These are phyloP conservation scores for Ormia ochracea DNA, from an alignment of 2,888 invertebrate genomes.

Conservation along the genomic window DNA sequence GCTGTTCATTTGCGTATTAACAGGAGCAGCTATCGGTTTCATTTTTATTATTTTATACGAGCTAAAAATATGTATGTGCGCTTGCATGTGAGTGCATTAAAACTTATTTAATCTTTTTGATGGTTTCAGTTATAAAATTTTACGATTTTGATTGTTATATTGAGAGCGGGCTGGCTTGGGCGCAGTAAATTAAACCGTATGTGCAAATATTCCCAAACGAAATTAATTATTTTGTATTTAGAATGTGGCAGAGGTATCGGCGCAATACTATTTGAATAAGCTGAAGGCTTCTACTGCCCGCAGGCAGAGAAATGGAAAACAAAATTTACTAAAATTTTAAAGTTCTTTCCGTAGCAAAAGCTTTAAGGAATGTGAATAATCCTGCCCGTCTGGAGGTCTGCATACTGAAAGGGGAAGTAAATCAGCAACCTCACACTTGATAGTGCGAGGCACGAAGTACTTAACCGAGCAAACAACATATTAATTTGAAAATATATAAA, in stretches of 20 bases:
- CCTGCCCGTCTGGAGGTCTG: no score
- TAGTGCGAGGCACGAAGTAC: no score
- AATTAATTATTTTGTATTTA: constrained; percentile 57
- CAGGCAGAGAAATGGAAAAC: no score
- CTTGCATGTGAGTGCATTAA: constrained; percentile 44
- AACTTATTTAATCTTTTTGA: constrained; percentile 63
- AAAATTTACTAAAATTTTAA: no score
- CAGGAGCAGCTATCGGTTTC: constrained; percentile 12
- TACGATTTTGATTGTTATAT: constrained; percentile 58
- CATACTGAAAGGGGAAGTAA: no score
- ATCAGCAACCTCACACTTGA: no score
- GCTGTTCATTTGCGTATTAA: constrained; percentile 40
- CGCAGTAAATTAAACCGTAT: constrained; percentile 58
- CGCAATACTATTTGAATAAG: background rate
- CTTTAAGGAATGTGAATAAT: no score
- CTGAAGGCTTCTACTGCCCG: no score
- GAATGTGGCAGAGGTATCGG: background rate
- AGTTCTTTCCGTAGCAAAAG: no score
- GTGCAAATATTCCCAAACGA: constrained; percentile 54
- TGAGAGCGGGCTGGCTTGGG: constrained; percentile 4
- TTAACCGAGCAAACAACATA: no score
- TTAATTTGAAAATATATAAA: no score
- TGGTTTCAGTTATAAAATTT: constrained; percentile 61
- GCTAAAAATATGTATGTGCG: constrained; percentile 42
- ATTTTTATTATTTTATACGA: constrained; percentile 56